phyloP scores from a whole-genome alignment of 2,888 invertebrate genomes.

The Cacoxenus indagator region DNA sequence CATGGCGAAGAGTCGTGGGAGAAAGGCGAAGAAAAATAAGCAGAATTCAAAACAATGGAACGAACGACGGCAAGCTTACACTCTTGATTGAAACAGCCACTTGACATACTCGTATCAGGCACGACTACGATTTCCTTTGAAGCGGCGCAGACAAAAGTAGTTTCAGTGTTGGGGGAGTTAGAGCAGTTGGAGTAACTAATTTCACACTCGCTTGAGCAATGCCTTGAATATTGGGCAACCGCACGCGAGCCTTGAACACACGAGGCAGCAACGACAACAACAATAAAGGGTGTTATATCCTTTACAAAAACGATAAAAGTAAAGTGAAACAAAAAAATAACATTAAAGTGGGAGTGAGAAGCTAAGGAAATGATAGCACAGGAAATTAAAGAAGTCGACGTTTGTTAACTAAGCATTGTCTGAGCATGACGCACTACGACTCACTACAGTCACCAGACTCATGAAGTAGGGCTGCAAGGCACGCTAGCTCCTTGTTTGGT shows the following conservation, averaged over 20 bases:
- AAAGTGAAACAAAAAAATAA: background rate
- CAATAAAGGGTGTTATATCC: conserved; percentile 19
- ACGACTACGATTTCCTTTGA: background rate
- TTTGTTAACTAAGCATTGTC: too few relatives aligned
- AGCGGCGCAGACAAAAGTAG: background rate
- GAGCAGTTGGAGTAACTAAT: conserved; percentile 50
- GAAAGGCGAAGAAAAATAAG: background rate
- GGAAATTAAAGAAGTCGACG: background rate
- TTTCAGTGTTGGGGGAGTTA: background rate
- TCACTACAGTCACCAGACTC: too few relatives aligned
- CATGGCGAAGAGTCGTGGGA: too few relatives aligned
- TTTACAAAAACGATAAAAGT: conserved; percentile 15
- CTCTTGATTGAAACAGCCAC: too few relatives aligned
- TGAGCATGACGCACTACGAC: too few relatives aligned
- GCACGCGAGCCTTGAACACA: conserved; percentile 48
- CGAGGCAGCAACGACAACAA: background rate
- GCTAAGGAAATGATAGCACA: background rate
- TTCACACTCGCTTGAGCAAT: conserved; percentile 60
- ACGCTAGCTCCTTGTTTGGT: background rate
- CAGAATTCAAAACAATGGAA: background rate
- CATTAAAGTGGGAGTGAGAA: background rate
- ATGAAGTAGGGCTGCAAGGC: background rate
- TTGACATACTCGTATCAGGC: too few relatives aligned
- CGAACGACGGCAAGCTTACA: background rate
- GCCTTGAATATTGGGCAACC: conserved; percentile 53